phyloP scores from a whole-genome alignment of 2,888 invertebrate species.

The Cephus spinipes region DNA sequence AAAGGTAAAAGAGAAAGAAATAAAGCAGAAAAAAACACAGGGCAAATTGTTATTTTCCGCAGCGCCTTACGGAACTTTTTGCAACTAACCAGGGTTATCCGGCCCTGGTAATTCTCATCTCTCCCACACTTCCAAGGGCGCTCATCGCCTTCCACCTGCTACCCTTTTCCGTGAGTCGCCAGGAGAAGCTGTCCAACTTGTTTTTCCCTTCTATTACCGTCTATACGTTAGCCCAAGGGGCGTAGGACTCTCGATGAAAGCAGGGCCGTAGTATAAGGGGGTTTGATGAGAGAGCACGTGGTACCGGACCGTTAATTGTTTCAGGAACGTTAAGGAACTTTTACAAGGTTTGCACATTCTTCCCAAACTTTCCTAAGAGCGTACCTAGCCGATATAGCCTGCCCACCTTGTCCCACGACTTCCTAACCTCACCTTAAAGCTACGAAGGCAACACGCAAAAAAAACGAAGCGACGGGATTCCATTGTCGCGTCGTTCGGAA shows the following conservation, averaged over 20 bases:
- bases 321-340: slow-evolving; percentile 20
- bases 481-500: no score
- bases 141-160: not conserved
- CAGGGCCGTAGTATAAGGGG: not conserved
- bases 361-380: slow-evolving; percentile 30
- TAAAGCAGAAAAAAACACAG: no score
- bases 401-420: no score
- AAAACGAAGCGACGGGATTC: no score
- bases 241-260: slow-evolving; percentile 1
- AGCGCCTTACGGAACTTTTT: slow-evolving; percentile 23
- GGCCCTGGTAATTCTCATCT: slow-evolving; percentile 14
- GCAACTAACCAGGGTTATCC: no score
- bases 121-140: not conserved
- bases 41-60: slow-evolving; percentile 31
- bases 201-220: slow-evolving; percentile 16
- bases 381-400: slow-evolving; percentile 16
- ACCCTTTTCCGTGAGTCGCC: slow-evolving; percentile 10
- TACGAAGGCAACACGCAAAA: no score
- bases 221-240: slow-evolving; percentile 28
- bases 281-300: no score
- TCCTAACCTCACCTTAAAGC: no score
- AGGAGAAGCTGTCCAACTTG: slow-evolving; percentile 28
- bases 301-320: slow-evolving; percentile 33
- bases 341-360: slow-evolving; percentile 23
- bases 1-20: no score